Evolutionary conservation across 2,797 vertebrate genomes (phyloP).

Genomic region (Benthosema pterotum): DNA sequence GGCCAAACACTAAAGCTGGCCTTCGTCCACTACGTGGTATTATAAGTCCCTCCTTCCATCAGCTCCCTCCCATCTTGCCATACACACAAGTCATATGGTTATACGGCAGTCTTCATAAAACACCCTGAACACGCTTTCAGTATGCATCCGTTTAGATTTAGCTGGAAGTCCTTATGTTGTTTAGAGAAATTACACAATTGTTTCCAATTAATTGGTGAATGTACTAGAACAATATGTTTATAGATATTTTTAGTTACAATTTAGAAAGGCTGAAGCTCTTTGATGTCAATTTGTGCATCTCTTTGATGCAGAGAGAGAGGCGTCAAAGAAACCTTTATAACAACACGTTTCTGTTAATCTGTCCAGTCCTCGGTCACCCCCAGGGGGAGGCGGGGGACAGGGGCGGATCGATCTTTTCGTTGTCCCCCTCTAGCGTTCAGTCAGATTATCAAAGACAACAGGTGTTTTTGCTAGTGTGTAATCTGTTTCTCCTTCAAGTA

Average conservation of each 20-base stretch:
- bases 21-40: conserved; percentile 29
- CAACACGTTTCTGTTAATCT: too few species aligned
- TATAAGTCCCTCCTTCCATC: conserved; percentile 30
- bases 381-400: too few species aligned
- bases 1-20: conserved; percentile 57
- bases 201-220: background rate
- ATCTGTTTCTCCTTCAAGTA: conserved; percentile 58
- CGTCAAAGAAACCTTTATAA: too few species aligned
- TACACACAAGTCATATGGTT: conserved; percentile 3
- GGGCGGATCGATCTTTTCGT: too few species aligned
- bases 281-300: too few species aligned
- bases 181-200: background rate
- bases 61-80: conserved; percentile 5
- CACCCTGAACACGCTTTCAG: background rate
- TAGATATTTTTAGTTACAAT: background rate
- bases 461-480: conserved; percentile 22
- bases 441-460: too few species aligned
- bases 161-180: background rate
- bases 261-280: too few species aligned
- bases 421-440: too few species aligned
- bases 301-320: too few species aligned
- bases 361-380: too few species aligned
- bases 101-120: background rate
- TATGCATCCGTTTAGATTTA: background rate
- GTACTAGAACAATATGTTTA: background rate